phyloP scores from a whole-genome alignment of 2,888 invertebrate species.

The Eupithecia abbreviata region DNA sequence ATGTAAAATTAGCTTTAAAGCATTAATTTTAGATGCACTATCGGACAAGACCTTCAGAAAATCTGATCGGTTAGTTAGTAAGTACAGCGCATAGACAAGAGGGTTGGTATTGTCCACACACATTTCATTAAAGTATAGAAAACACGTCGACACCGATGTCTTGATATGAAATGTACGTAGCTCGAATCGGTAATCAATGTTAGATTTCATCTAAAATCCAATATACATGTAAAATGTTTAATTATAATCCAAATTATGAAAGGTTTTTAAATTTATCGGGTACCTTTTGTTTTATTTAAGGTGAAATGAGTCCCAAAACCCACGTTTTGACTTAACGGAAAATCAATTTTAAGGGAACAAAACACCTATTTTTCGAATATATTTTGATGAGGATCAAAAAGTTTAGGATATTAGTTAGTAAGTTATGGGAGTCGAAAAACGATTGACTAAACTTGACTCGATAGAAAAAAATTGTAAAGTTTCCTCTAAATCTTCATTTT shows the following conservation, averaged over 20 bases:
- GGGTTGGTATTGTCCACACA: neutral
- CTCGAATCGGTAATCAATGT: neutral
- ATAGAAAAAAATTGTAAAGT: no score
- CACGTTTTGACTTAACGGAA: no score
- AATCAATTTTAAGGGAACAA: no score
- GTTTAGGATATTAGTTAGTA: no score
- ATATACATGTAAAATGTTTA: neutral
- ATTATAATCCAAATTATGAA: neutral
- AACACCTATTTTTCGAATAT: no score
- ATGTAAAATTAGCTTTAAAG: conserved; percentile 17
- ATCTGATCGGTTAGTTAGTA: neutral
- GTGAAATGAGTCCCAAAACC: no score
- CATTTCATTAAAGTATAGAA: neutral
- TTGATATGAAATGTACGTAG: neutral
- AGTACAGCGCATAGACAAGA: neutral
- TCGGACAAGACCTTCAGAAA: neutral
- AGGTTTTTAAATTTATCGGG: no score
- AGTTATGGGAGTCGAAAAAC: no score
- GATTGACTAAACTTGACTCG: no score
- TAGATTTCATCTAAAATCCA: neutral
- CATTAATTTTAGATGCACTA: conserved; percentile 7
- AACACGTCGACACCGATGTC: neutral
- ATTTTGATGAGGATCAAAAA: no score
- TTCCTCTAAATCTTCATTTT: no score
- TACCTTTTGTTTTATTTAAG: no score